Evolutionary conservation across 2,888 invertebrate genomes (phyloP).

Genomic region (Caradrina kadenii): DNA sequence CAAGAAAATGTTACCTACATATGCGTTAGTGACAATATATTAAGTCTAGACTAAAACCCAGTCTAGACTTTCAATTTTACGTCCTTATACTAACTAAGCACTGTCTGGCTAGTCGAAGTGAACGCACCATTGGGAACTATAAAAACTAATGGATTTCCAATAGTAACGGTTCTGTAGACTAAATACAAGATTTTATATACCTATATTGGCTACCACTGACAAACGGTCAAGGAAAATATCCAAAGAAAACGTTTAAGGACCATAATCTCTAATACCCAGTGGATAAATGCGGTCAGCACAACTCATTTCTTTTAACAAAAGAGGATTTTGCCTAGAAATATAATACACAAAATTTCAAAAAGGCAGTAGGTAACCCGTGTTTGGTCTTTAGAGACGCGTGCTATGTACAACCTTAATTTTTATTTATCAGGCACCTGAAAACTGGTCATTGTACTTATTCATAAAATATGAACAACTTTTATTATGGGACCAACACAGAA

Average conservation of each 20-base stretch:
- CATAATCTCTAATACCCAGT: neutral
- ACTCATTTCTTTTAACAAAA: neutral
- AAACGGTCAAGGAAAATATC: neutral
- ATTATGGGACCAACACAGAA: too few relatives aligned
- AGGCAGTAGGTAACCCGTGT: too few relatives aligned
- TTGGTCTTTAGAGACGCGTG: neutral
- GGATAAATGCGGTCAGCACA: neutral
- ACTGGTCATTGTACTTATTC: too few relatives aligned
- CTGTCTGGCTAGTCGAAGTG: slow-evolving; percentile 19
- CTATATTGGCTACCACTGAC: neutral
- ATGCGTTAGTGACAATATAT: neutral
- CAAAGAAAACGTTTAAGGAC: neutral
- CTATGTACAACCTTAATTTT: too few relatives aligned
- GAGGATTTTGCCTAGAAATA: neutral
- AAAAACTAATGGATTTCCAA: slow-evolving; percentile 49
- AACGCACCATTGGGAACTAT: slow-evolving; percentile 22
- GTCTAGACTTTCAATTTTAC: slow-evolving; percentile 51
- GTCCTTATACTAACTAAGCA: slow-evolving; percentile 27
- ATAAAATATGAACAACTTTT: too few relatives aligned
- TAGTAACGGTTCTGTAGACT: slow-evolving; percentile 26
- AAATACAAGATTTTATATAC: neutral
- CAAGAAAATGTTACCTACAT: neutral
- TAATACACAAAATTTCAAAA: neutral
- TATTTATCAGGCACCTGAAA: too few relatives aligned
- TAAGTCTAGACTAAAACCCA: slow-evolving; percentile 26